Evolutionary conservation across 2,888 invertebrate genomes (phyloP).

Genomic region (Leptinotarsa rubiginosa): DNA sequence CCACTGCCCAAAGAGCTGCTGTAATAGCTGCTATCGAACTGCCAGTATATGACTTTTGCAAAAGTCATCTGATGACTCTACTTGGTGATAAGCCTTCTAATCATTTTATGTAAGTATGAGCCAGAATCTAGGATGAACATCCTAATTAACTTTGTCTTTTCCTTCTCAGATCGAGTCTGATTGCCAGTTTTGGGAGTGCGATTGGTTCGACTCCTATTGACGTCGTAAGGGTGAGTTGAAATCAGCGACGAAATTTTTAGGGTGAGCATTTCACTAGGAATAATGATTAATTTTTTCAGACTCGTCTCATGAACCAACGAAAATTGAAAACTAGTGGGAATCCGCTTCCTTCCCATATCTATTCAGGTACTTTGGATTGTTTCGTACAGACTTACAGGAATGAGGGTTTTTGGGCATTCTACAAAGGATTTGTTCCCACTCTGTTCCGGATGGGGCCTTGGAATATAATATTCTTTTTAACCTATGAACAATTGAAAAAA

Average conservation of each 20-base stretch:
- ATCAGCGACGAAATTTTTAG: background rate
- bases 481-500: conserved; percentile 90
- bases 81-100: conserved; percentile 86
- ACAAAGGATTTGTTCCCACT: conserved; percentile 96
- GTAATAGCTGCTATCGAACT: conserved; percentile 94
- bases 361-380: conserved; percentile 82
- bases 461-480: conserved; percentile 96
- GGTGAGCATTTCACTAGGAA: no score
- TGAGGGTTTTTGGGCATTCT: conserved; percentile 88
- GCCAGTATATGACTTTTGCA: conserved; percentile 92
- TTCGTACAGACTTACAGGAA: conserved; percentile 81
- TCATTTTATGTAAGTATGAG: conserved; percentile 82
- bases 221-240: conserved; percentile 82
- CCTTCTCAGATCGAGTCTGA: conserved; percentile 83
- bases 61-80: conserved; percentile 76
- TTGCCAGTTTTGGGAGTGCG: conserved; percentile 93
- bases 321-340: conserved; percentile 68
- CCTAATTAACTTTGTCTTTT: conserved; percentile 43
- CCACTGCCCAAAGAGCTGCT: conserved; percentile 93
- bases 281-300: conserved; percentile 71
- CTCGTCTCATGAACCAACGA: conserved; percentile 94
- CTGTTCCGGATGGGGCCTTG: conserved; percentile 96
- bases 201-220: conserved; percentile 95
- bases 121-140: background rate
- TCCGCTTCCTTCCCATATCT: conserved; percentile 72